Evolutionary conservation across 2,113 vertebrate species (phyloP).

Genomic region (Podarcis muralis): DNA sequence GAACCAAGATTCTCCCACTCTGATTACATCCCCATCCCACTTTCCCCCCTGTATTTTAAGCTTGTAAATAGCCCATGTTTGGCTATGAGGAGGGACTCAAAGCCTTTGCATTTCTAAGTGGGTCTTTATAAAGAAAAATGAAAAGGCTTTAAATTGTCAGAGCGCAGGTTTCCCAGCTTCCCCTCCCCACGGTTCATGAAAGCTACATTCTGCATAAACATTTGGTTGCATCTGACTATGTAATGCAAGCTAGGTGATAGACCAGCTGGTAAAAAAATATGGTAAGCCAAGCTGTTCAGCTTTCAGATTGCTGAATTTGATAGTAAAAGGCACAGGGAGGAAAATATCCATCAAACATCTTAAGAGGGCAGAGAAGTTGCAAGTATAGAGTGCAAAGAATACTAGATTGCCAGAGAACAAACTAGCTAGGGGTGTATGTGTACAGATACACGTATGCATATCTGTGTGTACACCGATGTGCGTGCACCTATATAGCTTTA

Average conservation of each 20-base stretch:
- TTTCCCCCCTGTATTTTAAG: constrained; percentile 19
- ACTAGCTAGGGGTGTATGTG: background rate
- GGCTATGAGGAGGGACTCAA: constrained; percentile 71
- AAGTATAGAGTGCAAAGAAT: constrained; percentile 46
- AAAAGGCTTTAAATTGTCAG: constrained; percentile 68
- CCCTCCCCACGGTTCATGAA: constrained; percentile 70
- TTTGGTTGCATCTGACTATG: constrained; percentile 84
- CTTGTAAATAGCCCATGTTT: constrained; percentile 75
- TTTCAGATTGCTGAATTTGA: constrained; percentile 79
- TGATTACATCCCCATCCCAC: constrained; percentile 20
- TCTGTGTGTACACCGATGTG: too few species aligned
- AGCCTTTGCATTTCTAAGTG: constrained; percentile 71
- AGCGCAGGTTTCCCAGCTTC: constrained; percentile 69
- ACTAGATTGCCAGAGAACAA: constrained; percentile 57
- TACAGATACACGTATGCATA: background rate
- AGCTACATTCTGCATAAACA: constrained; percentile 85
- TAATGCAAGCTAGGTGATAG: constrained; percentile 84
- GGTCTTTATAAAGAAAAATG: constrained; percentile 33
- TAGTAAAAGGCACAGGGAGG: constrained; percentile 80
- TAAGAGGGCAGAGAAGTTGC: constrained; percentile 68
- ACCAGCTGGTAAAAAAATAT: constrained; percentile 87
- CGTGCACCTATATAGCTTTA: background rate
- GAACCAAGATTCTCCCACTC: constrained; percentile 62
- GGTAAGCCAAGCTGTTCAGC: constrained; percentile 85
- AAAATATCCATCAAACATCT: constrained; percentile 78